Conservation (phyloP, 2,888 invertebrate species). For the Clitarchus hookeri region DNA sequence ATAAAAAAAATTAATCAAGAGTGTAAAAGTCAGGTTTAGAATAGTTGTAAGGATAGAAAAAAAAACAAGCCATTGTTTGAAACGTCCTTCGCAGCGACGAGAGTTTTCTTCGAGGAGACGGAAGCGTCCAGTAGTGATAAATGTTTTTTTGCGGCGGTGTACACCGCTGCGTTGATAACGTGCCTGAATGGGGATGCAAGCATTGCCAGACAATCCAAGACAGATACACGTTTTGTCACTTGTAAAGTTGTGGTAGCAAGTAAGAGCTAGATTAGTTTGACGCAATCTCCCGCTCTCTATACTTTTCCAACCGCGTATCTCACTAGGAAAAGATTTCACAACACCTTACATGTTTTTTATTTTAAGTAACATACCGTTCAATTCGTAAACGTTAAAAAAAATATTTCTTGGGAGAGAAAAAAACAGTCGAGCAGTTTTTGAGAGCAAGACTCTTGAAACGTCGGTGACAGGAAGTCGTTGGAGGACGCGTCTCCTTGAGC, state of each 20-base stretch:
- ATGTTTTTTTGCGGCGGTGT: not conserved
- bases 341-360: not conserved
- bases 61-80: slow-evolving; percentile 6
- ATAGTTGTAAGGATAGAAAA: slow-evolving; percentile 10
- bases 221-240: not conserved
- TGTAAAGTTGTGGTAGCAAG: not conserved
- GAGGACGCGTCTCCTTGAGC: not conserved
- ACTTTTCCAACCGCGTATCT: not conserved
- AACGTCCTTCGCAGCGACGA: not conserved
- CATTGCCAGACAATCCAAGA: slow-evolving; percentile 14
- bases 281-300: not conserved
- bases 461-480: not conserved
- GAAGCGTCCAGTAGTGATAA: too few species aligned
- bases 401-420: too few species aligned
- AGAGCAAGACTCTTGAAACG: not conserved
- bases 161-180: not conserved
- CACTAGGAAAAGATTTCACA: not conserved
- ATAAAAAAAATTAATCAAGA: not conserved
- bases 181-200: slow-evolving; percentile 14
- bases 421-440: not conserved
- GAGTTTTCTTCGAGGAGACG: not conserved
- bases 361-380: not conserved
- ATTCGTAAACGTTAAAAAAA: not conserved
- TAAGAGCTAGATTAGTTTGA: not conserved
- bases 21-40: slow-evolving; percentile 6